A percentile compares a stretch with the other conserved stretches of the same genome.
phyloP scores from a whole-genome alignment of 2,797 vertebrate genomes.

The Synaphobranchus kaupii region DNA sequence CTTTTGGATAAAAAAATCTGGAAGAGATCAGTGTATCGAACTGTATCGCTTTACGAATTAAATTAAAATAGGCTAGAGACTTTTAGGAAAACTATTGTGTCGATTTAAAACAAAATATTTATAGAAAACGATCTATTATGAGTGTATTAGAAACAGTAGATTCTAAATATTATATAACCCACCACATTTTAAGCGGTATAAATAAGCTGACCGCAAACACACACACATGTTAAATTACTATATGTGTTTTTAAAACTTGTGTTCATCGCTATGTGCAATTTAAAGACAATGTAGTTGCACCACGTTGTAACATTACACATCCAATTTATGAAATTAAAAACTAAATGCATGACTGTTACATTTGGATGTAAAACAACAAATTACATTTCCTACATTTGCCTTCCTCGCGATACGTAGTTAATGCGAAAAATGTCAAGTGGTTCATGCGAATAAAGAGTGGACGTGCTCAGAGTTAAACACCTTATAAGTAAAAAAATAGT shows the following conservation, averaged over 20 bases:
- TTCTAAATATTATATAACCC: background rate
- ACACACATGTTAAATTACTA: background rate
- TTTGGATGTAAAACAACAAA: background rate
- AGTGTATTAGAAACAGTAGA: background rate
- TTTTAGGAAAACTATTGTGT: background rate
- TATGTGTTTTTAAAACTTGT: background rate
- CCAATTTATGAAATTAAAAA: background rate
- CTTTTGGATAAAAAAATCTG: slow-evolving; percentile 68
- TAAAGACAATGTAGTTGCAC: background rate
- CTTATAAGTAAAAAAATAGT: background rate
- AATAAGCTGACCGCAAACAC: background rate
- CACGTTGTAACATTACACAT: background rate
- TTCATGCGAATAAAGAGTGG: background rate
- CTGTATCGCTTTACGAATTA: slow-evolving; percentile 18
- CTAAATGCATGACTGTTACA: background rate
- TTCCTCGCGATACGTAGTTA: background rate
- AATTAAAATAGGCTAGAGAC: background rate
- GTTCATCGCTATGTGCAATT: background rate
- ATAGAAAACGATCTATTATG: background rate
- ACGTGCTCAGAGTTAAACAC: background rate
- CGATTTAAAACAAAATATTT: background rate
- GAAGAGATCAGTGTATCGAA: slow-evolving; percentile 34
- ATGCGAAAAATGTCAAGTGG: background rate
- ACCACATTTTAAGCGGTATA: background rate
- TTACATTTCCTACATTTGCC: background rate